These are phyloP conservation scores for Drosophila nigricruria DNA, from an alignment of 2,888 invertebrate species.

Conservation along the genomic window DNA sequence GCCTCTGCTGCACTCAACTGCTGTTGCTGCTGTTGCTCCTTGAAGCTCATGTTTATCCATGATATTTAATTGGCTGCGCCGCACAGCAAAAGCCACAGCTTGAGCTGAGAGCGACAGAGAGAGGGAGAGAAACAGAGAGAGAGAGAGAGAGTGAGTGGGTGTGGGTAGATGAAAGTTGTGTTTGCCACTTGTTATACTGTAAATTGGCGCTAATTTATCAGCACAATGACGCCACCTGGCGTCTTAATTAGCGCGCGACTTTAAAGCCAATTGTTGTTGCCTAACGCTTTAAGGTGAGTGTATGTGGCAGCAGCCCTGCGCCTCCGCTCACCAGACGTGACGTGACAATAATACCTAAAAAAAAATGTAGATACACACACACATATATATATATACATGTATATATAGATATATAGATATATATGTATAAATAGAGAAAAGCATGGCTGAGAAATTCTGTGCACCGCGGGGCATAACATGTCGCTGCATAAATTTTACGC, in stretches of 20 bases:
- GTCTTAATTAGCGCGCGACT: constrained; percentile 58
- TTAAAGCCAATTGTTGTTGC: constrained; percentile 40
- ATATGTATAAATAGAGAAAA: constrained; percentile 14
- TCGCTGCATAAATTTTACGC: constrained; percentile 80
- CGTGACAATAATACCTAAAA: constrained; percentile 74
- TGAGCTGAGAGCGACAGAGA: not conserved
- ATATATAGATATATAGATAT: constrained; percentile 1
- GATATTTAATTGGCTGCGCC: constrained; percentile 76
- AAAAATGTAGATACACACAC: not conserved
- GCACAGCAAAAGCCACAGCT: constrained; percentile 47
- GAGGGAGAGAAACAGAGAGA: not conserved
- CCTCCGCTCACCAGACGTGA: constrained; percentile 69
- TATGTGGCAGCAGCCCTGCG: constrained; percentile 15
- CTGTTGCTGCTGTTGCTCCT: constrained; percentile 27
- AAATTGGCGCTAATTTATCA: constrained; percentile 65
- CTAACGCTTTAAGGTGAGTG: constrained; percentile 46
- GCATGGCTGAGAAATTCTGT: constrained; percentile 34
- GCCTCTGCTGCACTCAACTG: not conserved
- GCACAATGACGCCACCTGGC: constrained; percentile 65
- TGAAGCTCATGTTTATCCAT: constrained; percentile 73
- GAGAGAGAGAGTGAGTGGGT: not conserved
- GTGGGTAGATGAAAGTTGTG: constrained; percentile 29
- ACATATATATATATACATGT: not conserved
- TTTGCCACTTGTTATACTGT: constrained; percentile 57
- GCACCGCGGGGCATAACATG: constrained; percentile 64